These are phyloP conservation scores for Litocranius walleri DNA, from an alignment of 2,113 vertebrate species.

Conservation along the genomic window DNA sequence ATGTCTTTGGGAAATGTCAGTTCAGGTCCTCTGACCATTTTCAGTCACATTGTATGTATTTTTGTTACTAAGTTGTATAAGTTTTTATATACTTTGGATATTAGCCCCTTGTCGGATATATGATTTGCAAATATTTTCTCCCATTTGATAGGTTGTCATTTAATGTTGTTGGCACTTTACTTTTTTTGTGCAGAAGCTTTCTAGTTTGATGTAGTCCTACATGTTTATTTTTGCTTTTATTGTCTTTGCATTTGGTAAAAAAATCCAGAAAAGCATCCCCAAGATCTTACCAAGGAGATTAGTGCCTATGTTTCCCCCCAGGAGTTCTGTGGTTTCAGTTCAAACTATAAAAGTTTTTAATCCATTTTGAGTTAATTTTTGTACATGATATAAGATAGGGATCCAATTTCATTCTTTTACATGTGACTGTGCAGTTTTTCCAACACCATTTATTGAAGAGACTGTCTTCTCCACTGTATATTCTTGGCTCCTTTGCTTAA, in stretches of 20 bases:
- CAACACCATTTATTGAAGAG: not conserved
- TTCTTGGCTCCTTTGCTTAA: not conserved
- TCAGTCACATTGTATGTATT: not conserved
- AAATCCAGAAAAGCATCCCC: not conserved
- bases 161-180: not conserved
- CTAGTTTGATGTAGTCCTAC: not conserved
- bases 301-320: not conserved
- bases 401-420: not conserved
- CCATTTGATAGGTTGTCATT: not conserved
- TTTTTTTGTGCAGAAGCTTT: not conserved
- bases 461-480: not conserved
- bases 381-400: not conserved
- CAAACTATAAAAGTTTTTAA: not conserved
- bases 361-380: not conserved
- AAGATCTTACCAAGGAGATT: not conserved
- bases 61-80: not conserved
- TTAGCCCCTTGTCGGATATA: not conserved
- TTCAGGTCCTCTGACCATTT: not conserved
- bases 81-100: not conserved
- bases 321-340: not conserved
- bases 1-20: not conserved
- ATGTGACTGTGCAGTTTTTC: not conserved
- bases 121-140: not conserved
- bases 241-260: not conserved
- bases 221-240: not conserved